These are phyloP conservation scores for Lutjanus argentimaculatus DNA, from an alignment of 2,797 vertebrate species.

Conservation along the genomic window DNA sequence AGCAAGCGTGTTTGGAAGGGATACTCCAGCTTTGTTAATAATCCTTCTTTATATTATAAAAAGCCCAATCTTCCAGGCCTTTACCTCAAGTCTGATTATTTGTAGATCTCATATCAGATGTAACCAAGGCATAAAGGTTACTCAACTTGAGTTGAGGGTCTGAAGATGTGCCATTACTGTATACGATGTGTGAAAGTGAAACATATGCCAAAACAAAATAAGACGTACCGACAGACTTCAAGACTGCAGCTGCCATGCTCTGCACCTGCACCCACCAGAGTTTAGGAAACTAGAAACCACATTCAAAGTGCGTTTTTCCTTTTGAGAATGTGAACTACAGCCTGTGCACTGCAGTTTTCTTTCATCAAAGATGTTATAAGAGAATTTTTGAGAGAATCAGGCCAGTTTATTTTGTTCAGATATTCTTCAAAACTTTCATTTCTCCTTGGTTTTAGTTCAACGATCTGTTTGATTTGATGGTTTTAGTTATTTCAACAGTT, in stretches of 20 bases:
- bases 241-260: conserved; percentile 10
- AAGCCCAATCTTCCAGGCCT: background rate
- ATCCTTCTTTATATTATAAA: background rate
- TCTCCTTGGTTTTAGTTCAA: no score
- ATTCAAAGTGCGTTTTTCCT: background rate
- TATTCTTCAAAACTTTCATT: no score
- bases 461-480: no score
- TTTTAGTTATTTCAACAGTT: no score
- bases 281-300: conserved; percentile 36
- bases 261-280: conserved; percentile 44
- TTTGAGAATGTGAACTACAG: background rate
- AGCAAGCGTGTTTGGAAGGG: conserved; percentile 10
- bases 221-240: background rate
- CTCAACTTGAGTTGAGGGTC: background rate
- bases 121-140: background rate
- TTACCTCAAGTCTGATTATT: conserved; percentile 3
- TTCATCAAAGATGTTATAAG: background rate
- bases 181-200: conserved; percentile 5
- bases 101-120: conserved; percentile 8
- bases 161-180: background rate
- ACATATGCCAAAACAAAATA: background rate
- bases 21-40: background rate
- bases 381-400: background rate
- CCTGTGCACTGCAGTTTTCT: background rate
- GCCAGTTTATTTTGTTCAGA: no score